phyloP scores from a whole-genome alignment of 2,888 invertebrate genomes.

The Aromia moschata region DNA sequence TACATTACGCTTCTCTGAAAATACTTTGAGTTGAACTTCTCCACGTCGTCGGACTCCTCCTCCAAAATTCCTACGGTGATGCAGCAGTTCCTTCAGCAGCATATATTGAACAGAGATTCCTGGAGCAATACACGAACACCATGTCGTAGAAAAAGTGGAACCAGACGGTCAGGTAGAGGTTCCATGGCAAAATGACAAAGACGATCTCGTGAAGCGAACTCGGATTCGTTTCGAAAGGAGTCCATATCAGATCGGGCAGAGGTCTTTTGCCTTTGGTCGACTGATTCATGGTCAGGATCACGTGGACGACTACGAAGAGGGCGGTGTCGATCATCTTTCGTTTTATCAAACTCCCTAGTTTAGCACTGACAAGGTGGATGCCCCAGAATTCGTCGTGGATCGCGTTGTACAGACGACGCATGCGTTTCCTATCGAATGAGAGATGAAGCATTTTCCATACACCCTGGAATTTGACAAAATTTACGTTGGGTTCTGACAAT shows the following conservation, averaged over 20 bases:
- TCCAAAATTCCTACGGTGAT: conserved; percentile 35
- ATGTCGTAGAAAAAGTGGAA: conserved; percentile 39
- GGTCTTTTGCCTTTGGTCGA: conserved; percentile 38
- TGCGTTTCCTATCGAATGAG: conserved; percentile 27
- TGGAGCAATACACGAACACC: conserved; percentile 33
- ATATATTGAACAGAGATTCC: conserved; percentile 37
- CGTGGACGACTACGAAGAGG: conserved; percentile 19
- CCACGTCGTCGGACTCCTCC: conserved; percentile 23
- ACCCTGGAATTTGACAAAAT: conserved; percentile 40
- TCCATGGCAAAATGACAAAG: conserved; percentile 33
- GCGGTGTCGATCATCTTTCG: conserved; percentile 29
- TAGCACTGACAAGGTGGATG: conserved; percentile 32
- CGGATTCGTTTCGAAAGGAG: conserved; percentile 38
- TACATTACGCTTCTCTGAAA: conserved; percentile 36
- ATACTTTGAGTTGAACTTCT: conserved; percentile 34
- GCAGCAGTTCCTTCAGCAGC: conserved; percentile 32
- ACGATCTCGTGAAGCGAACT: conserved; percentile 41
- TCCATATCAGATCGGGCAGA: conserved; percentile 38
- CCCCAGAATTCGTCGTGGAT: conserved; percentile 39
- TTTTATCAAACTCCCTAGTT: conserved; percentile 21
- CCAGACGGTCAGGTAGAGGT: conserved; percentile 32
- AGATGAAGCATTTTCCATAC: conserved; percentile 33
- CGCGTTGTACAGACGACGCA: conserved; percentile 34
- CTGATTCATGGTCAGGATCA: conserved; percentile 25
- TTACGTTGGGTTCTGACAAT: too few species aligned